Base-by-base conservation (phyloP, 2,888 invertebrate genomes). In the Argyresthia albistria region DNA sequence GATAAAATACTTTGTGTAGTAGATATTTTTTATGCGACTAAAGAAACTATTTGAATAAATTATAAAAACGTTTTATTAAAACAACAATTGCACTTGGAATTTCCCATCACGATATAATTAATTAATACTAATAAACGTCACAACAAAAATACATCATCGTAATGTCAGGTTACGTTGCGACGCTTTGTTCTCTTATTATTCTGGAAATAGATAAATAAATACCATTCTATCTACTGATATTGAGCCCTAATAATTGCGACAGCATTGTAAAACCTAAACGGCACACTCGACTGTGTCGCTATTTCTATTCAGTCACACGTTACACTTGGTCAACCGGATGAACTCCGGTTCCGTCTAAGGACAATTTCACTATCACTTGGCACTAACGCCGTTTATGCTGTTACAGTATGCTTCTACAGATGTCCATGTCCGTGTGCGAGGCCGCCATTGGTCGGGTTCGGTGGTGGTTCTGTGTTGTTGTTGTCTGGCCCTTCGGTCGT, bases 61-160 rank as follows among this genome's bases (percentile, higher is more conserved):
- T 67, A 73, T 73, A 77, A 76, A 65, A 65, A 63, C 12, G 12
- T 67, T 80, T 80, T 77, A 82, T 61, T 82, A 80, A 79, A 77
- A 83, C 71, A 76, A 75, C 73, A 73, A 73, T 67, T 73, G 67
- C 71, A 79, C 80, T 69, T 25, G 69, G 67, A 76, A 75, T 80
- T 77, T 81, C 67, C 76, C 80, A 75, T 79, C 76, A 80, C 78
- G 75, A 67, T 63, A 57, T 47, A 49, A 56, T 50, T 53, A 53
- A 53, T 52, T 53, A 49, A 14, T 50, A 46, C 16, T 51, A 53
- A 73, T 78, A 76, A 67, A 68, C 70, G 75, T 73, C 80, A 77
- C 75, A 70, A 59, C 61, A 68, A 62, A 66, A 66, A 69, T 68
- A 71, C 68, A 74, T 65, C 61, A 71, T 65, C 66, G 65, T 67